Evolutionary conservation across 35 echinoderm and acorn worm genomes (phyloP).

Genomic region (Patiria miniata): DNA sequence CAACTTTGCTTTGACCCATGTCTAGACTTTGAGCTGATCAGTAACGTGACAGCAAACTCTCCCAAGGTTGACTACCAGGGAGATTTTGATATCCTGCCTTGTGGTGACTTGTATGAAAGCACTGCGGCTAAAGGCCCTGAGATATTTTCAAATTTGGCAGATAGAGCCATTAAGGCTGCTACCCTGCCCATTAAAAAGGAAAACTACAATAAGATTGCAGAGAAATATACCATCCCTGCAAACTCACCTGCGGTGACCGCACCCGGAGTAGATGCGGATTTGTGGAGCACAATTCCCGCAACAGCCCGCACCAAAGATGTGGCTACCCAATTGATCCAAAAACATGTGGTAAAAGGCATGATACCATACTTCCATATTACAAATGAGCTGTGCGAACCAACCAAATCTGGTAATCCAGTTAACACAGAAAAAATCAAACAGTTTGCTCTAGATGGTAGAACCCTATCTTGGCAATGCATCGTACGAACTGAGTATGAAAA

Average conservation of each 20-base stretch:
- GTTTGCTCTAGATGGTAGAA: background rate
- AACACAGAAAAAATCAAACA: background rate
- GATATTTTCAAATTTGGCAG: background rate
- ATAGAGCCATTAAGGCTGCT: background rate
- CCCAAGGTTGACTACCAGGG: background rate
- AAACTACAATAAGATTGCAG: background rate
- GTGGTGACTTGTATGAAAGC: background rate
- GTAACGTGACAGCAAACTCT: background rate
- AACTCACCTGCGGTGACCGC: background rate
- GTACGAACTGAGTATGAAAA: too few relatives aligned
- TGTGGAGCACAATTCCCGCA: background rate
- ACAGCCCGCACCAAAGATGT: background rate
- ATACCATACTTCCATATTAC: background rate
- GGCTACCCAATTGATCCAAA: background rate
- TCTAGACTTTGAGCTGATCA: background rate
- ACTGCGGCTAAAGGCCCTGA: background rate
- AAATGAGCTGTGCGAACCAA: background rate
- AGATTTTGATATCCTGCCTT: background rate
- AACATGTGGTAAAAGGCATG: background rate
- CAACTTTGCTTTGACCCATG: background rate
- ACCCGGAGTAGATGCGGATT: background rate
- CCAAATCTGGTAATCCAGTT: background rate
- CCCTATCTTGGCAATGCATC: background rate
- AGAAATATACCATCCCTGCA: background rate
- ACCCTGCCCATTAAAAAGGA: slow-evolving; percentile 4